Percentiles rank a stretch among this genome's conserved stretches.
phyloP scores from a whole-genome alignment of 1,140 invertebrate species.

The Babylonia areolata region DNA sequence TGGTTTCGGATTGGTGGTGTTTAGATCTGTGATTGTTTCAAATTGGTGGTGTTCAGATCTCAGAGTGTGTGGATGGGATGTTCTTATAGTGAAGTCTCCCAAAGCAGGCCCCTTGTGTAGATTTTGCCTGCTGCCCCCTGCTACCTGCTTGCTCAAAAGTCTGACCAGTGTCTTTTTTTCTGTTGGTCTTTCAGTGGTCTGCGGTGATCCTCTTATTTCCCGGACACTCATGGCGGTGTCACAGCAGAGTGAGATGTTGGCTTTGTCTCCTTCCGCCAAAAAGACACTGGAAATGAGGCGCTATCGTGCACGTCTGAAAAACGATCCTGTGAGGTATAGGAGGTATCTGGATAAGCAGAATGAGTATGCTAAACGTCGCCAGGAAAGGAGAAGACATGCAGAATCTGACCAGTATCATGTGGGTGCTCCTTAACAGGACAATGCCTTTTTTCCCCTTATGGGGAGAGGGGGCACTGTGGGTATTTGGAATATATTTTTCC shows the following conservation, averaged over 20 bases:
- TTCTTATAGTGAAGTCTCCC: background rate
- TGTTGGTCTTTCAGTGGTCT: conserved; percentile 24
- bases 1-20: background rate
- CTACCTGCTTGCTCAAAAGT: background rate
- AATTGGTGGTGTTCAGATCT: background rate
- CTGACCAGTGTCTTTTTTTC: conserved; percentile 20
- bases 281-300: conserved; percentile 23
- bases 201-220: conserved; percentile 5
- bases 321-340: conserved; percentile 16
- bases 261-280: background rate
- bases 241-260: background rate
- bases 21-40: too few relatives aligned
- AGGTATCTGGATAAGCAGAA: conserved; percentile 20
- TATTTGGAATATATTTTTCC: too few relatives aligned
- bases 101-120: background rate
- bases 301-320: conserved; percentile 15
- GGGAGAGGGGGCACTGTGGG: too few relatives aligned
- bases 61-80: background rate
- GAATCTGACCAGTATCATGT: background rate
- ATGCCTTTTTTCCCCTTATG: too few relatives aligned
- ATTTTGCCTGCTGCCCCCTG: background rate
- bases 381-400: background rate
- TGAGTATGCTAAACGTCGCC: background rate
- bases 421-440: background rate
- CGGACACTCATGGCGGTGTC: background rate